Percentiles rank a stretch among this genome's conserved stretches.
Conservation (phyloP, 2,113 vertebrate species). For the Todiramphus saurophagus region DNA sequence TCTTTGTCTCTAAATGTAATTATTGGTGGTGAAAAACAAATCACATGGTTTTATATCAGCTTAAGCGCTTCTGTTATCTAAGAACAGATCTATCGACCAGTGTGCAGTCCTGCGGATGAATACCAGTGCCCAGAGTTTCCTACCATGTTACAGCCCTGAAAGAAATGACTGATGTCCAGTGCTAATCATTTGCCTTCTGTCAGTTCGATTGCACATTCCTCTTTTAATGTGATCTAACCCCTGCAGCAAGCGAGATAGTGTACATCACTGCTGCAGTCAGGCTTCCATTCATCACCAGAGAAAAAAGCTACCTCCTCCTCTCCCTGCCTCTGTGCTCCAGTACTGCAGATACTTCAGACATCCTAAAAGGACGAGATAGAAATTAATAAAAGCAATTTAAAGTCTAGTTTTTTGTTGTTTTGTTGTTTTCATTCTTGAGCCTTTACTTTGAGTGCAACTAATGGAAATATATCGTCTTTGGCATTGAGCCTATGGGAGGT, state of each 20-base stretch:
- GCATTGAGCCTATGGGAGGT: neutral
- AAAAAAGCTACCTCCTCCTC: neutral
- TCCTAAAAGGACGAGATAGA: neutral
- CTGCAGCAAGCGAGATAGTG: slow-evolving; percentile 61
- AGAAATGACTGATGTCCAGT: slow-evolving; percentile 60
- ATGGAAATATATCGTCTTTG: neutral
- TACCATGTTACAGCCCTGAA: neutral
- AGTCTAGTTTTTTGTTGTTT: neutral
- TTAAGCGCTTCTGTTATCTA: neutral
- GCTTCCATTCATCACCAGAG: slow-evolving; percentile 57
- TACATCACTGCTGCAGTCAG: slow-evolving; percentile 44
- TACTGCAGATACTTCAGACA: neutral
- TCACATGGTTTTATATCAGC: neutral
- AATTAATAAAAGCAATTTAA: neutral
- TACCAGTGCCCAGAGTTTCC: neutral
- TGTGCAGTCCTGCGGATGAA: neutral
- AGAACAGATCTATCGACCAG: neutral
- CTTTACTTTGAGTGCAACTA: neutral
- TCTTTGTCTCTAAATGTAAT: neutral
- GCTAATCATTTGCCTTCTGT: slow-evolving; percentile 64
- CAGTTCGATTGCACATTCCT: slow-evolving; percentile 44
- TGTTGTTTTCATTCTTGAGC: neutral
- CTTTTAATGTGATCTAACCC: slow-evolving; percentile 68
- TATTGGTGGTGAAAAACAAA: neutral
- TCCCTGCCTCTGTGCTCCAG: neutral